Conservation (phyloP, 2,113 vertebrate genomes). For the Osmerus eperlanus region DNA sequence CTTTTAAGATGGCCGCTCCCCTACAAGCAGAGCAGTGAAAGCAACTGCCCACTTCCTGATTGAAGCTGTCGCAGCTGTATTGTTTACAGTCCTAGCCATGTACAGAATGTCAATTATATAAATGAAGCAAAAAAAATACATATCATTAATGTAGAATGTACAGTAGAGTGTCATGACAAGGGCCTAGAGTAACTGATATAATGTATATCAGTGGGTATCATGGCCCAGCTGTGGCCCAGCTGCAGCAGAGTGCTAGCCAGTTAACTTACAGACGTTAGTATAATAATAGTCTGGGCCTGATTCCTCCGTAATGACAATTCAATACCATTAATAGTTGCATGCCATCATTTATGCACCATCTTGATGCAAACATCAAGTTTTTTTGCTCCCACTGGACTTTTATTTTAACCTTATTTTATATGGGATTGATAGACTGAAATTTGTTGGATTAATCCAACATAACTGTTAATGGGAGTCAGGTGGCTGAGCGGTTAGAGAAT, state of each 20-base stretch:
- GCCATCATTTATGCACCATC: neutral
- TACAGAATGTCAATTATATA: neutral
- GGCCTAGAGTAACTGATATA: neutral
- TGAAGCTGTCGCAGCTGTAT: constrained; percentile 17
- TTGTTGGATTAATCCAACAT: neutral
- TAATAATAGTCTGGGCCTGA: neutral
- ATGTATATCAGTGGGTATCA: neutral
- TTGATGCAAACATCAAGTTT: too few species aligned
- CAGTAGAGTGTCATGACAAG: constrained; percentile 1
- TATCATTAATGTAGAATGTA: neutral
- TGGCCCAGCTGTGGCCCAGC: constrained; percentile 14
- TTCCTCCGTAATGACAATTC: neutral
- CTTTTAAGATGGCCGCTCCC: constrained; percentile 72
- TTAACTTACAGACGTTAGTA: neutral
- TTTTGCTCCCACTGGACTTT: neutral
- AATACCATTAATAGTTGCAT: neutral
- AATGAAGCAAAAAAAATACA: neutral
- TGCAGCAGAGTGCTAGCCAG: constrained; percentile 21
- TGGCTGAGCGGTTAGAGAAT: too few species aligned
- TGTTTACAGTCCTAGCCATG: neutral
- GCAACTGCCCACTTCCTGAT: constrained; percentile 63
- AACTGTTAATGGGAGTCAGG: neutral
- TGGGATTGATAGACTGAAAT: neutral
- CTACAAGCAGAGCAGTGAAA: constrained; percentile 42
- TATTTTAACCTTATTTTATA: neutral